Conservation (phyloP, 2,797 vertebrate species). For the Lagodon rhomboides region DNA sequence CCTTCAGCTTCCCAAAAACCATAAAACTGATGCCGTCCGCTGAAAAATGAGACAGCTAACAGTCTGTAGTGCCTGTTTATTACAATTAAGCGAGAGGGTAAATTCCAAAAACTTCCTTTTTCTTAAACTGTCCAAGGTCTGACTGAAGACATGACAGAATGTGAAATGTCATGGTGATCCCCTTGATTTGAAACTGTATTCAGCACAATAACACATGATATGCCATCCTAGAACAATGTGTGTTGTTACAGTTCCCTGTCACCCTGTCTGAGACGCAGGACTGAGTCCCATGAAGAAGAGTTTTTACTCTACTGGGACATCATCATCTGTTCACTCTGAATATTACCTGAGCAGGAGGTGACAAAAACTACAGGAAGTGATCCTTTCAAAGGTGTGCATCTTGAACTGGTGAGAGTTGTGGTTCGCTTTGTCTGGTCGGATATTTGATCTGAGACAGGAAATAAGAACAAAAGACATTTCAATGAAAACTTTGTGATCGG, state of each 20-base stretch:
- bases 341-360: conserved; percentile 92
- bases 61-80: conserved; percentile 5
- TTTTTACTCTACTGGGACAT: background rate
- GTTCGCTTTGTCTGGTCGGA: conserved; percentile 90
- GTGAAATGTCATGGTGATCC: conserved; percentile 35
- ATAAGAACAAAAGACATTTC: background rate
- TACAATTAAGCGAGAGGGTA: conserved; percentile 13
- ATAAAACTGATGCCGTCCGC: conserved; percentile 34
- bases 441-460: conserved; percentile 89
- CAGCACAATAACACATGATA: conserved; percentile 13
- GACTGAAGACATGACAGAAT: conserved; percentile 14
- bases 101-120: background rate
- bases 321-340: background rate
- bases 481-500: background rate
- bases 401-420: conserved; percentile 93
- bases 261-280: background rate
- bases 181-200: conserved; percentile 27
- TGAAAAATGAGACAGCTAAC: conserved; percentile 2
- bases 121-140: conserved; percentile 1
- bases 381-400: conserved; percentile 93
- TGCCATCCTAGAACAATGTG: background rate
- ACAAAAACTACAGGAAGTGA: conserved; percentile 92
- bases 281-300: background rate
- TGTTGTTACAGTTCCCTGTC: background rate
- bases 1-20: conserved; percentile 45